Conservation (phyloP, 2,888 invertebrate genomes). For the Drosophila imparisetae region DNA sequence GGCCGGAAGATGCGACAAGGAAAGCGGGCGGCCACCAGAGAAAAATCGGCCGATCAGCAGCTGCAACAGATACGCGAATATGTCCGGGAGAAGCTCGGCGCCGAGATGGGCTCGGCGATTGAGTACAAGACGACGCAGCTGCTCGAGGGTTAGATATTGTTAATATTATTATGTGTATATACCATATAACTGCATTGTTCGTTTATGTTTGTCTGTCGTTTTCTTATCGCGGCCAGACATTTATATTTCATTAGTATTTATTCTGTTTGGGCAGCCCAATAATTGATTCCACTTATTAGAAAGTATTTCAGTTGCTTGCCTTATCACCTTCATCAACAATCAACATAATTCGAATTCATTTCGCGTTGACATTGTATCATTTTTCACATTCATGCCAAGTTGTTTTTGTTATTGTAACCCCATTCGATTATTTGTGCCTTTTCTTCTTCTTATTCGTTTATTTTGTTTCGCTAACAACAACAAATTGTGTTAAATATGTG, state of each 20-base stretch:
- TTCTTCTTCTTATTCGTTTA: conserved; percentile 13
- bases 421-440: conserved; percentile 29
- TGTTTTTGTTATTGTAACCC: conserved; percentile 33
- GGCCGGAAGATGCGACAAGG: conserved; percentile 56
- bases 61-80: conserved; percentile 69
- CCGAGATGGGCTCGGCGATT: conserved; percentile 73
- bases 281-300: background rate
- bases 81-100: conserved; percentile 80
- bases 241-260: conserved; percentile 63
- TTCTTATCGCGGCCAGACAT: conserved; percentile 23
- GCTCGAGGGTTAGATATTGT: conserved; percentile 61
- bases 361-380: conserved; percentile 27
- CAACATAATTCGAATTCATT: conserved; percentile 30
- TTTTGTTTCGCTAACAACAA: conserved; percentile 40
- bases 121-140: conserved; percentile 80
- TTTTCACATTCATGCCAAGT: conserved; percentile 38
- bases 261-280: conserved; percentile 34
- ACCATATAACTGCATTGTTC: conserved; percentile 24
- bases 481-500: conserved; percentile 71
- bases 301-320: conserved; percentile 4
- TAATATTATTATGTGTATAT: conserved; percentile 43
- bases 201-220: conserved; percentile 30
- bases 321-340: conserved; percentile 8
- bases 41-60: conserved; percentile 52
- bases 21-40: conserved; percentile 53